Percentiles rank a stretch among this genome's conserved stretches.
These are phyloP conservation scores for Huso huso DNA, from an alignment of 2,797 vertebrate genomes.

Conservation along the genomic window DNA sequence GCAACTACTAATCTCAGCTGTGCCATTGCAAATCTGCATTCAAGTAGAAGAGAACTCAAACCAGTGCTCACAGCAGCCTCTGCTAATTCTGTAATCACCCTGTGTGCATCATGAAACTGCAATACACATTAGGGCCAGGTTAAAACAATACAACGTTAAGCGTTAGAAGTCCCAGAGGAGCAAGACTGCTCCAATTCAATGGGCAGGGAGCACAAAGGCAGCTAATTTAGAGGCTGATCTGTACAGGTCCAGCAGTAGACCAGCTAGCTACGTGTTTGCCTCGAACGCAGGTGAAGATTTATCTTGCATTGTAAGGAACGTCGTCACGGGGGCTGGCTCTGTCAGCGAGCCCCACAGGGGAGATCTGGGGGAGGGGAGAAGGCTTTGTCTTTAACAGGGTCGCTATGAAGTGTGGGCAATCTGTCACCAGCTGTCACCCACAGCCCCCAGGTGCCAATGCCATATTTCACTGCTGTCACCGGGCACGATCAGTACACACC, in stretches of 20 bases:
- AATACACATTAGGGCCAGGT: too few relatives aligned
- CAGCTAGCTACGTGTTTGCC: background rate
- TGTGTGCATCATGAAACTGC: too few relatives aligned
- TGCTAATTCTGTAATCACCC: too few relatives aligned
- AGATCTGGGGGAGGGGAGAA: background rate
- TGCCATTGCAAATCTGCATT: too few relatives aligned
- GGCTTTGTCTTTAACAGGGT: background rate
- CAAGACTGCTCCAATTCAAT: too few relatives aligned
- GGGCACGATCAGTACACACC: background rate
- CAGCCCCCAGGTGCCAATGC: background rate
- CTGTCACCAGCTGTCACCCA: constrained; percentile 1
- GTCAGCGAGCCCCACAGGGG: background rate
- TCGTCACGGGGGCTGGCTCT: background rate
- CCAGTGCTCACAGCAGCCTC: too few relatives aligned
- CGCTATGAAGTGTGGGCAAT: background rate
- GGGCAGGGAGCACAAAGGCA: background rate
- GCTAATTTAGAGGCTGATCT: background rate
- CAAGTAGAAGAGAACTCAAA: too few relatives aligned
- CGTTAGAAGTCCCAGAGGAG: too few relatives aligned
- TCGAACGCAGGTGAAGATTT: background rate
- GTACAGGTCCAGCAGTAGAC: background rate
- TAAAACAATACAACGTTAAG: too few relatives aligned
- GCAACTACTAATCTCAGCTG: too few relatives aligned
- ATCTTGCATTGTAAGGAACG: background rate
- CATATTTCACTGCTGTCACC: background rate